These are phyloP conservation scores for Formicarius rufipectus DNA, from an alignment of 2,113 vertebrate genomes.

Conservation along the genomic window DNA sequence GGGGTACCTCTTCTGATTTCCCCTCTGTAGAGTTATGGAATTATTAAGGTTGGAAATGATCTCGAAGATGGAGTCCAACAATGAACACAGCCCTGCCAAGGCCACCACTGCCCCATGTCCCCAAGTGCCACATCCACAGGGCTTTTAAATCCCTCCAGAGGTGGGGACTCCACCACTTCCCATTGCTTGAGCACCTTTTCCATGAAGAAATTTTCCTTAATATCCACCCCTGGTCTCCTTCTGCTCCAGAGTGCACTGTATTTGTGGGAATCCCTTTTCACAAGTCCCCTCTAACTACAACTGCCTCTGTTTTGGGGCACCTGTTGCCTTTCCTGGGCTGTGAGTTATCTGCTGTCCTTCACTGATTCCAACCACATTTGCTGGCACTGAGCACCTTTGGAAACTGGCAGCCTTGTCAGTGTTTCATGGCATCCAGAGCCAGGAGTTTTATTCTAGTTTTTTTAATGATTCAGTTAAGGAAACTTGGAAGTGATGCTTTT, in stretches of 20 bases:
- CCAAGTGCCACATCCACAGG: accelerated
- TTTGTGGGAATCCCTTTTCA: background rate
- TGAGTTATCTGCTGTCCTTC: background rate
- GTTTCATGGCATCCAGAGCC: background rate
- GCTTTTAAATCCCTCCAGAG: background rate
- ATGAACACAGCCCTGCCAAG: background rate
- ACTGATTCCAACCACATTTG: background rate
- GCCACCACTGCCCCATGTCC: background rate
- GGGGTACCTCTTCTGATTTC: background rate
- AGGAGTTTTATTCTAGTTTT: background rate
- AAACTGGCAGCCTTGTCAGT: background rate
- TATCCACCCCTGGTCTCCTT: background rate
- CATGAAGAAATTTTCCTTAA: background rate
- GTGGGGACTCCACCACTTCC: background rate
- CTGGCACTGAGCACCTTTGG: background rate
- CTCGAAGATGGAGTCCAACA: background rate
- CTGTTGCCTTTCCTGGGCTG: background rate
- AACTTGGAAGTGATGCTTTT: background rate
- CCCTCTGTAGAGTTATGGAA: background rate
- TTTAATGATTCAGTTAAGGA: background rate
- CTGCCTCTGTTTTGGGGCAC: background rate
- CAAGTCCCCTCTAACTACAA: background rate
- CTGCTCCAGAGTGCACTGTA: background rate
- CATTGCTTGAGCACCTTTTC: background rate
- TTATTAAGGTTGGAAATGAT: background rate